These are phyloP conservation scores for Merluccius polli DNA, from an alignment of 2,797 vertebrate species.

Conservation along the genomic window DNA sequence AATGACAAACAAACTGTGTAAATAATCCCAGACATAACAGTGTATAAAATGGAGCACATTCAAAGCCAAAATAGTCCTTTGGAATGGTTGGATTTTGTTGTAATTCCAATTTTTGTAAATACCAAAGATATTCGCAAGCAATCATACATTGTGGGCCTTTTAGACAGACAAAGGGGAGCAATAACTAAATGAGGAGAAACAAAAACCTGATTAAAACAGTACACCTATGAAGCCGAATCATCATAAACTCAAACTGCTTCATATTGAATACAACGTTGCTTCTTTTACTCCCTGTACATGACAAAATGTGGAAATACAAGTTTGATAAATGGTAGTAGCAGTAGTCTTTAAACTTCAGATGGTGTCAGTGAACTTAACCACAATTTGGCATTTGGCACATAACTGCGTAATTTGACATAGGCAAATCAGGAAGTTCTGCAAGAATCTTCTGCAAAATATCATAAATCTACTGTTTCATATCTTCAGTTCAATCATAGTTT, in stretches of 20 bases:
- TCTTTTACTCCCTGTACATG: constrained; percentile 72
- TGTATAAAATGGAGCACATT: constrained; percentile 71
- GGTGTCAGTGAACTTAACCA: constrained; percentile 58
- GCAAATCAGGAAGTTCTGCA: background rate
- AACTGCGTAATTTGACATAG: constrained; percentile 32
- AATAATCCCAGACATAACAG: constrained; percentile 16
- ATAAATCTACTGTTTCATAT: too few relatives aligned
- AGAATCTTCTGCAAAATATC: background rate
- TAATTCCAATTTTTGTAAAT: constrained; percentile 63
- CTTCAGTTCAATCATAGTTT: too few relatives aligned
- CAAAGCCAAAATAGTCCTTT: constrained; percentile 76
- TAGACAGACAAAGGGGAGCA: constrained; percentile 61
- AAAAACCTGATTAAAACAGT: constrained; percentile 56
- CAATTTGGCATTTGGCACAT: constrained; percentile 73
- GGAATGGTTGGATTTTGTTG: constrained; percentile 74
- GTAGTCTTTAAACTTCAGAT: constrained; percentile 53
- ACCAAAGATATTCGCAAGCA: constrained; percentile 65
- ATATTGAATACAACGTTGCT: constrained; percentile 59
- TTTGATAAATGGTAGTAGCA: constrained; percentile 64
- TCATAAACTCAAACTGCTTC: constrained; percentile 57
- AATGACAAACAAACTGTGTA: background rate
- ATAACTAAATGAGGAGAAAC: constrained; percentile 61
- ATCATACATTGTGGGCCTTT: constrained; percentile 63
- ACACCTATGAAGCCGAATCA: constrained; percentile 64
- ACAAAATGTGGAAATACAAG: constrained; percentile 76